Evolutionary conservation across 2,113 vertebrate genomes (phyloP).

Genomic region (Carassius gibelio): DNA sequence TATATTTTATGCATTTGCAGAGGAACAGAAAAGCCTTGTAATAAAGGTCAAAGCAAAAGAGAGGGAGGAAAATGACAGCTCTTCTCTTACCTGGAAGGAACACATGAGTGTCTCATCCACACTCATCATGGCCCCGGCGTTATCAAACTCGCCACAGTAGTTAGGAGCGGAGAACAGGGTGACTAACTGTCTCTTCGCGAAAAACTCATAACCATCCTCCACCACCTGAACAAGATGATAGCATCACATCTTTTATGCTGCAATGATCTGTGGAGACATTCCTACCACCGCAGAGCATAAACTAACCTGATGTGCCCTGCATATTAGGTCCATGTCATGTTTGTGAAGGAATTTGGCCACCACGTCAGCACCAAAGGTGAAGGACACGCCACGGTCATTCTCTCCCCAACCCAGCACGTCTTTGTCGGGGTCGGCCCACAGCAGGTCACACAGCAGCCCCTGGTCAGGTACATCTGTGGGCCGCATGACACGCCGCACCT

Average conservation of each 20-base stretch:
- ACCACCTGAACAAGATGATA: slow-evolving; percentile 71
- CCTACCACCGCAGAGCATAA: background rate
- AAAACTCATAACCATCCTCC: slow-evolving; percentile 81
- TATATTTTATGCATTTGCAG: background rate
- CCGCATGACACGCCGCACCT: slow-evolving; percentile 93
- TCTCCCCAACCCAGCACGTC: slow-evolving; percentile 82
- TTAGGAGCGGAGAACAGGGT: slow-evolving; percentile 80
- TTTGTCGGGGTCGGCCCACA: slow-evolving; percentile 97
- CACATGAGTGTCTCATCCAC: slow-evolving; percentile 83
- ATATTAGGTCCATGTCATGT: slow-evolving; percentile 85
- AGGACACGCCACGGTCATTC: slow-evolving; percentile 81
- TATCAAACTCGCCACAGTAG: slow-evolving; percentile 83
- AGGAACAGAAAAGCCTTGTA: background rate
- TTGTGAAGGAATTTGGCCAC: slow-evolving; percentile 84
- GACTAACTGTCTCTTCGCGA: slow-evolving; percentile 80
- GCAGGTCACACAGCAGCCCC: slow-evolving; percentile 85
- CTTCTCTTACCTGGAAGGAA: slow-evolving; percentile 76
- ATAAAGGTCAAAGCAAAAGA: background rate
- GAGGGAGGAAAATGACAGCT: background rate
- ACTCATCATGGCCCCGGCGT: slow-evolving; percentile 82
- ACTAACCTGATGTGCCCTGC: slow-evolving; percentile 80
- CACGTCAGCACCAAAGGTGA: slow-evolving; percentile 80
- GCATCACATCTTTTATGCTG: background rate
- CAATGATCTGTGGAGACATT: background rate
- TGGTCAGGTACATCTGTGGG: slow-evolving; percentile 91